A percentile compares a stretch with the other conserved stretches of the same genome.
Evolutionary conservation across 2,797 vertebrate species (phyloP).

Genomic region (Halcyon badia): DNA sequence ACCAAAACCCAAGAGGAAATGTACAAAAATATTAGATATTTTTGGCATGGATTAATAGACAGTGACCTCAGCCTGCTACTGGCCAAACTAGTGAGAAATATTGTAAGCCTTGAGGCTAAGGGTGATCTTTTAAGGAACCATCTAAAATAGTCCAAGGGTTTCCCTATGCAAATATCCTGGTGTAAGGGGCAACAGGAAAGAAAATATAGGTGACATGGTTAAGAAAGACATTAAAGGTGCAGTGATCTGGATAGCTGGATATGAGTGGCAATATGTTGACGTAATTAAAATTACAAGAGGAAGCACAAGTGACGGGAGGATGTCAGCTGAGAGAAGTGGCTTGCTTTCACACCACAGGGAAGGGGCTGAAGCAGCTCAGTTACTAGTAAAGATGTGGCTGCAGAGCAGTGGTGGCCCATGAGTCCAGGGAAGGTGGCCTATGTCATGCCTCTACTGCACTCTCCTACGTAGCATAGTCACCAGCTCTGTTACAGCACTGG

Average conservation of each 20-base stretch:
- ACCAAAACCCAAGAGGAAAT: not conserved
- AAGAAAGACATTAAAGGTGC: not conserved
- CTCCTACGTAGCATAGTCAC: rapidly evolving
- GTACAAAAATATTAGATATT: not conserved
- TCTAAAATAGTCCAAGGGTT: not conserved
- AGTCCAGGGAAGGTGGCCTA: not conserved
- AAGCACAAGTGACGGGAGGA: not conserved
- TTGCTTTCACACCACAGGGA: not conserved
- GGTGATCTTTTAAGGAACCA: not conserved
- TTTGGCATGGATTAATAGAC: not conserved
- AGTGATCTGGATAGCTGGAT: not conserved
- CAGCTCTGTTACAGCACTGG: not conserved
- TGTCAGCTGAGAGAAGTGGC: not conserved
- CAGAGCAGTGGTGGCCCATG: not conserved
- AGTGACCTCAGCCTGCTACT: not conserved
- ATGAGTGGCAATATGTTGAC: not conserved
- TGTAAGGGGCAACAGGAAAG: not conserved
- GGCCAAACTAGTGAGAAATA: not conserved
- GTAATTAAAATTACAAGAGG: not conserved
- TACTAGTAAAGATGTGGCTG: not conserved
- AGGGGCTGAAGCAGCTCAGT: not conserved
- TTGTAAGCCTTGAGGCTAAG: not conserved
- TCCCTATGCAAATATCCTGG: not conserved
- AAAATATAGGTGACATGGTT: rapidly evolving
- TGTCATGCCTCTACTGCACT: too few species aligned